Conservation (phyloP, 53 echinoderm and acorn worm genomes). For the Paelopatides confundens region DNA sequence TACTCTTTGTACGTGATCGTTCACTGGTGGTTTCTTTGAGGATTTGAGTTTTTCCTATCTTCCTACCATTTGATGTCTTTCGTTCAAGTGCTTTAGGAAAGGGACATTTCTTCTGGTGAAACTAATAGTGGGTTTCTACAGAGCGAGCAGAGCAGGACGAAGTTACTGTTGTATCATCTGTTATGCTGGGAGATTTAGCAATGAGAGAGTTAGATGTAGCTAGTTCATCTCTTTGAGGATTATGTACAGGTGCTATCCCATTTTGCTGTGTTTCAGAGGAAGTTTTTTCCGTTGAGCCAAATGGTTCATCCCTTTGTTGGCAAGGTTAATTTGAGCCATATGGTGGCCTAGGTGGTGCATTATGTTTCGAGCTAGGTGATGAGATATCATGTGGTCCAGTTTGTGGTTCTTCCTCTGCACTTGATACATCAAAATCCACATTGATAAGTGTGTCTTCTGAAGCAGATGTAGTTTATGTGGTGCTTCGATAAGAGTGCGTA, state of each 20-base stretch:
- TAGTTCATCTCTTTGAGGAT: too few relatives aligned
- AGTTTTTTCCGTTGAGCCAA: not conserved
- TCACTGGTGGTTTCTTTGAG: conserved; percentile 21
- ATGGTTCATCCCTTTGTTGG: too few relatives aligned
- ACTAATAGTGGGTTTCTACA: not conserved
- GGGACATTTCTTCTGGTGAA: conserved; percentile 5
- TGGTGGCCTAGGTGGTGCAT: not conserved
- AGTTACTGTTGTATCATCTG: too few relatives aligned
- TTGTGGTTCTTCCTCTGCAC: not conserved
- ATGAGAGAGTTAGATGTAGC: too few relatives aligned
- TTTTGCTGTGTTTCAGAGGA: not conserved
- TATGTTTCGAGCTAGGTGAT: not conserved
- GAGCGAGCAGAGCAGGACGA: too few relatives aligned
- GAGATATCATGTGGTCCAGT: not conserved
- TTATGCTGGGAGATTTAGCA: not conserved
- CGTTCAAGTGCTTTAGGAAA: conserved; percentile 20
- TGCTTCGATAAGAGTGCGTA: too few relatives aligned
- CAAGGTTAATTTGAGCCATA: too few relatives aligned
- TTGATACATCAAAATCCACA: not conserved
- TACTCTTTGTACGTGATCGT: not conserved
- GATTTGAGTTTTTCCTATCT: conserved; percentile 26
- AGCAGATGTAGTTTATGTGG: not conserved
- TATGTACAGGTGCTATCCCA: not conserved
- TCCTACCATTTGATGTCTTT: not conserved
- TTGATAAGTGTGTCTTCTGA: not conserved